Conservation (phyloP, 2,888 invertebrate species). For the Microchrysa polita region DNA sequence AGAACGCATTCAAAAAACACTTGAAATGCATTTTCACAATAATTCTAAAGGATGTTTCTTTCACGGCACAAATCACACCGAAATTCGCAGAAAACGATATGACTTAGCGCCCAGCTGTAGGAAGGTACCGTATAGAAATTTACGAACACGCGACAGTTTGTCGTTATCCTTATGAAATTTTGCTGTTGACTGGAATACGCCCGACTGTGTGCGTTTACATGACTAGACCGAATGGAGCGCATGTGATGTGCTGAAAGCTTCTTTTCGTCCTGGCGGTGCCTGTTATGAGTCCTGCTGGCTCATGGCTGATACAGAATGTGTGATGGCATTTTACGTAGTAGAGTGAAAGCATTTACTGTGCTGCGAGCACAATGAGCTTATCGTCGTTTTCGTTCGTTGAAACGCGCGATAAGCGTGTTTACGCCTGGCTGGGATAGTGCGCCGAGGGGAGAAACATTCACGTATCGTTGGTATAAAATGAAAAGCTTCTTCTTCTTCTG, state of each 20-base stretch:
- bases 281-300: too few relatives aligned
- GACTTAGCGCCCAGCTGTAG: conserved; percentile 28
- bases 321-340: conserved; percentile 28
- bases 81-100: neutral
- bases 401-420: neutral
- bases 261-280: conserved; percentile 30
- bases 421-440: neutral
- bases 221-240: conserved; percentile 46
- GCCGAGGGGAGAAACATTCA: too few relatives aligned
- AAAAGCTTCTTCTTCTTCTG: neutral
- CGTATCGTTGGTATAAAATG: neutral
- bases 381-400: conserved; percentile 5
- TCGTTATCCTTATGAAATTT: conserved; percentile 48
- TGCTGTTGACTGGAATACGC: conserved; percentile 50
- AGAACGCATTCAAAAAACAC: too few relatives aligned
- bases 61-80: neutral
- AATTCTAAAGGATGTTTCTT: neutral
- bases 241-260: conserved; percentile 43
- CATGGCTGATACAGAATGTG: neutral
- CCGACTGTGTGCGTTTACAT: conserved; percentile 49
- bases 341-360: conserved; percentile 22
- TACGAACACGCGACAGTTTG: conserved; percentile 45
- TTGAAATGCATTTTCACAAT: neutral
- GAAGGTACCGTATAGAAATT: conserved; percentile 14
- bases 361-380: too few relatives aligned